Evolutionary conservation across 2,888 invertebrate species (phyloP), one percentile per base, ranked within the genome.

Genomic region (Sinelater perroti): DNA sequence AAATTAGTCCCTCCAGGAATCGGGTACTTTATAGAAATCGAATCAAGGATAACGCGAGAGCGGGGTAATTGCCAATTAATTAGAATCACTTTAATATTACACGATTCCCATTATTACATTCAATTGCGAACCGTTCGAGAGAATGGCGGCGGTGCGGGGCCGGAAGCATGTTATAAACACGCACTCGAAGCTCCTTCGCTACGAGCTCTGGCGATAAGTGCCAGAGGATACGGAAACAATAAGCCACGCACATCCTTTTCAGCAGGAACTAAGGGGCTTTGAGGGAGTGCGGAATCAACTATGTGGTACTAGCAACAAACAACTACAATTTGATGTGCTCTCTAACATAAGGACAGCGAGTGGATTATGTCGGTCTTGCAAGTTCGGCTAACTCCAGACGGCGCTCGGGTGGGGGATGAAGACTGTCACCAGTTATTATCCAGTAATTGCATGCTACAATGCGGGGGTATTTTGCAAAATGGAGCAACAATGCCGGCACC

Each of bases 151-250:
- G 47, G 28, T 47, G 40, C 30, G 47, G 17, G 30, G 24, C 20
- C 47, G 47, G 47, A 55, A 50, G 56, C 35, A 30, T 24, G 44
- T 40, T 51, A 51, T 44, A 56, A 42, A 56, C 56, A 56, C 56
- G 50, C 50, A 50, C 56, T 44, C 35, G 13, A 44, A 56, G 47
- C 46, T 35, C 50, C 50, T 50, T 56, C 35, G 50, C 26, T 56
- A 28, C 50, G 50, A 50, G 50, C 51, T 56, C 56, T 56, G 50
- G 45, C 33, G 56, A 50, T 56, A 50, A 50, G 56, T 56, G 50
- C 50, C 50, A 56, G 50, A 56, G 56, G 56, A 56, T 56, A 49
- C 56, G 56, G 56, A 56, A 56, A 56, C 50, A 56, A 56, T 51
- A 56, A 50, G 54, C 54, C 54, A 54, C 54, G 54, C 54, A 54